Evolutionary conservation across 2,113 vertebrate genomes (phyloP).

Genomic region (Menura novaehollandiae): DNA sequence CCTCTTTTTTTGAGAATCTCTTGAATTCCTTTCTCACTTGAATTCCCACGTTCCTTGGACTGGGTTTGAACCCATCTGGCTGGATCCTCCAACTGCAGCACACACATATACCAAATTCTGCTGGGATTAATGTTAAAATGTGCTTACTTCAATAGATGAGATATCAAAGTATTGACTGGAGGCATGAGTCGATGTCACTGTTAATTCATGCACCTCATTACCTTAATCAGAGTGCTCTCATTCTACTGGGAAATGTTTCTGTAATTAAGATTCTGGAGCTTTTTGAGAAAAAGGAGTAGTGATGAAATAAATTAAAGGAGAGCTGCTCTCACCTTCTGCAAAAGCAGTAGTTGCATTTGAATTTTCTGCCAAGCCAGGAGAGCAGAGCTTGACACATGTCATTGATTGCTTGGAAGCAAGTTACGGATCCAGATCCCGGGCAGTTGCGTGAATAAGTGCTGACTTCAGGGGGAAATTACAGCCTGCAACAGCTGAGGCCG

Average conservation of each 20-base stretch:
- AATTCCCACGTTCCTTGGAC: not conserved
- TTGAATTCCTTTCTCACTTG: not conserved
- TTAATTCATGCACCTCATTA: conserved; percentile 23
- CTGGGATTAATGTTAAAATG: not conserved
- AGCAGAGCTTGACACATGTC: not conserved
- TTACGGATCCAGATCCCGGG: not conserved
- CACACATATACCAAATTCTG: not conserved
- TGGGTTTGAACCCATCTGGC: not conserved
- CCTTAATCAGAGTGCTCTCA: not conserved
- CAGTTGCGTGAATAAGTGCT: not conserved
- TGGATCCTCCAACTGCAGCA: not conserved
- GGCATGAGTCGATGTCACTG: not conserved
- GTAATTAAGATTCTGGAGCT: conserved; percentile 1
- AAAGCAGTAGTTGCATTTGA: not conserved
- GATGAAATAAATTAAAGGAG: not conserved
- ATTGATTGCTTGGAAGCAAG: not conserved
- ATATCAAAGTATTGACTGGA: not conserved
- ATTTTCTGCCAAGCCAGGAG: not conserved
- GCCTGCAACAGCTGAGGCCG: not conserved
- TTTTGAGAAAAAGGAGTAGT: not conserved
- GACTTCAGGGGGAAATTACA: not conserved
- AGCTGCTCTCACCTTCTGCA: not conserved
- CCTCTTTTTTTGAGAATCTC: not conserved
- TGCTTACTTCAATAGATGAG: not conserved
- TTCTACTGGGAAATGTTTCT: not conserved